Conservation (phyloP, 2,888 invertebrate species). For the Lordiphosa andalusiaca region DNA sequence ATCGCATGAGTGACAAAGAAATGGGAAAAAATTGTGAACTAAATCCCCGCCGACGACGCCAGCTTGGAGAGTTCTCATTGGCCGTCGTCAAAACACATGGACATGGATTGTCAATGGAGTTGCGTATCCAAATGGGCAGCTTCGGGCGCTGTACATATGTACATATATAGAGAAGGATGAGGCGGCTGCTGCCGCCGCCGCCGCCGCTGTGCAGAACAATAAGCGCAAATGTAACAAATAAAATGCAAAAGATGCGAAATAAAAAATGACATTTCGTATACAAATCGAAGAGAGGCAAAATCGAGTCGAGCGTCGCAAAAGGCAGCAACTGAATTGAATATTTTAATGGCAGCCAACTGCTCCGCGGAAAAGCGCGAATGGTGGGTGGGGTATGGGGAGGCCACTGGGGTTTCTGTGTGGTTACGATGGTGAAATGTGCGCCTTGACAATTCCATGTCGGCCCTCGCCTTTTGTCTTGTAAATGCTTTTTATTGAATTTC, state of each 20-base stretch:
- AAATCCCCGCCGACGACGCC: conserved; percentile 55
- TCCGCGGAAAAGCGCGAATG: conserved; percentile 14
- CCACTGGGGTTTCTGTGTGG: too few species aligned
- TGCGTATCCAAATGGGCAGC: conserved; percentile 57
- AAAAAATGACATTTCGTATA: conserved; percentile 76
- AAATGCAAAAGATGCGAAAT: conserved; percentile 70
- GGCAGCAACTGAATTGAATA: conserved; percentile 67
- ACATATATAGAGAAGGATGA: conserved; percentile 29
- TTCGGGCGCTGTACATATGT: conserved; percentile 16
- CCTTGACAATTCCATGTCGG: conserved; percentile 11
- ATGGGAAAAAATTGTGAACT: conserved; percentile 56
- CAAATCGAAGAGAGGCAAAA: conserved; percentile 58
- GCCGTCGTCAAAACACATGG: conserved; percentile 66
- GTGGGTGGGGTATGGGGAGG: not conserved
- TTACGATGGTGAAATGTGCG: conserved; percentile 9
- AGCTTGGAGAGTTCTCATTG: conserved; percentile 70
- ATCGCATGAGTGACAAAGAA: conserved; percentile 73
- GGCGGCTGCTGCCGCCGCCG: conserved; percentile 10
- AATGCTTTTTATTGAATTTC: conserved; percentile 20
- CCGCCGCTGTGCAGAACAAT: conserved; percentile 27
- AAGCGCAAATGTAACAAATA: conserved; percentile 72
- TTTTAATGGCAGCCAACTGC: conserved; percentile 73
- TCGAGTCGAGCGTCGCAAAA: conserved; percentile 4
- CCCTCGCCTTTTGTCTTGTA: conserved; percentile 11
- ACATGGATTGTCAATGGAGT: conserved; percentile 69